Evolutionary conservation across 2,113 vertebrate species (phyloP), one percentile per base, ranked within the genome.

Genomic region (Tursiops truncatus): DNA sequence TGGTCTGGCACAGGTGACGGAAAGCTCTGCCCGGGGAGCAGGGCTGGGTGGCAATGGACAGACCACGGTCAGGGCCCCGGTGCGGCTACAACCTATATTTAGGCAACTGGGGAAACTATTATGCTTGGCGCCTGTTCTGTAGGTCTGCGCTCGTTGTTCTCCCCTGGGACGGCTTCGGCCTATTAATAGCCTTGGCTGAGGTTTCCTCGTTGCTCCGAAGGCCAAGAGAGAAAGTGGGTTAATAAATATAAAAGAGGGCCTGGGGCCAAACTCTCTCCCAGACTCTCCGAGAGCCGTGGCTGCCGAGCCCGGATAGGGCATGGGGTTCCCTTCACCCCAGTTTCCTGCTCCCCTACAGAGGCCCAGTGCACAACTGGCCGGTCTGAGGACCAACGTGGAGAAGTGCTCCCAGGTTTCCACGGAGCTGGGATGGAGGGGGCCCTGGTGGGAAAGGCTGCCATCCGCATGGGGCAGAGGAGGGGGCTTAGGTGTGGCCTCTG

Each of bases 181-280:
- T 95, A 87, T 94, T 67, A 86, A 96, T 77, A 94, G 93, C 82
- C 79, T 92, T 91, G 93, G 93, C 97, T 20, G 91, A 96, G 91
- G 63, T 63, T 96, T 77, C 85, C 96, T 96, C 31, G 0, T 23
- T 28, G 76, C 87, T 68, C 53, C 0, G 0, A 73, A 56, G 71
- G 96, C 96, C 97, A 87, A 56, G 60, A 89, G 84, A 68, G 96
- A 96, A 97, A 96, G 96, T 89, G 65, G 95, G 95, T 97, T 97
- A 93, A 96, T 96, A 94, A 90, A 92, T 44, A 76, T 31, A 44
- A 95, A 70, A 91, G 70, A 92, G 67, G 89, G 76, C 92, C 84
- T 10, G 14, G 82, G 85, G 79, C 94, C 92, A 85, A 50, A 17
- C 53, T 93, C 21, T 58, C 13, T 83, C 82, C 65, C 28, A 23